Conservation (phyloP, 2,888 invertebrate species). For the Ethmia dodecea region DNA sequence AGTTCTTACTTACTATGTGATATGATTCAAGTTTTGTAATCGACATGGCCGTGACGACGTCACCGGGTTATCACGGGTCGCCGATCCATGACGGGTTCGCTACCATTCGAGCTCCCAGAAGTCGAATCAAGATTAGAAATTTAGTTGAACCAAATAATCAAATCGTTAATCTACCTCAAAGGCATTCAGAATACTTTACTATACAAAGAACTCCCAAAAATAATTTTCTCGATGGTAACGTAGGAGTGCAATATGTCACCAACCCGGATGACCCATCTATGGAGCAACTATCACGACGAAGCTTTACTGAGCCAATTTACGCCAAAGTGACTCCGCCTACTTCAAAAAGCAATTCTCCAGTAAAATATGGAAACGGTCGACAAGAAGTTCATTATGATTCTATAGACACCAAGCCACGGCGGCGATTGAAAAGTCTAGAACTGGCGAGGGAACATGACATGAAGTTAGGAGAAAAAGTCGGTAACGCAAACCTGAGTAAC, state of each 20-base stretch:
- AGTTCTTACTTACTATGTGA: too few species aligned
- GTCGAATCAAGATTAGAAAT: conserved; percentile 68
- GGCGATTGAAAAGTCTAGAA: conserved; percentile 65
- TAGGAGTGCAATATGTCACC: conserved; percentile 55
- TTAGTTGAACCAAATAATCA: conserved; percentile 61
- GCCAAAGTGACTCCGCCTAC: conserved; percentile 64
- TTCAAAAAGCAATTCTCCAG: conserved; percentile 56
- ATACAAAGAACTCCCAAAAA: conserved; percentile 62
- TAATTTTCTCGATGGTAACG: conserved; percentile 59
- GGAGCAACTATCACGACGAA: conserved; percentile 52
- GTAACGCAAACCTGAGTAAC: conserved; percentile 53
- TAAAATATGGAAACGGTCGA: conserved; percentile 46
- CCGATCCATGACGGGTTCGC: conserved; percentile 92
- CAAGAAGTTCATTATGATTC: conserved; percentile 68
- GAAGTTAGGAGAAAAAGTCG: conserved; percentile 49
- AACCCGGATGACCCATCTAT: conserved; percentile 23
- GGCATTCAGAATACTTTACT: conserved; percentile 72
- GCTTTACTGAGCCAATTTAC: conserved; percentile 69
- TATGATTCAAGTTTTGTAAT: conserved; percentile 23
- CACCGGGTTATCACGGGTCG: conserved; percentile 65
- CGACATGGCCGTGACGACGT: conserved; percentile 65
- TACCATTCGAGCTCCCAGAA: conserved; percentile 84
- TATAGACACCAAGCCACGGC: conserved; percentile 67
- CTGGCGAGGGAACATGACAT: conserved; percentile 47
- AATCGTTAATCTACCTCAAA: conserved; percentile 62